phyloP scores from a whole-genome alignment of 2,888 invertebrate species.

The Lepetodrilus schrolli region DNA sequence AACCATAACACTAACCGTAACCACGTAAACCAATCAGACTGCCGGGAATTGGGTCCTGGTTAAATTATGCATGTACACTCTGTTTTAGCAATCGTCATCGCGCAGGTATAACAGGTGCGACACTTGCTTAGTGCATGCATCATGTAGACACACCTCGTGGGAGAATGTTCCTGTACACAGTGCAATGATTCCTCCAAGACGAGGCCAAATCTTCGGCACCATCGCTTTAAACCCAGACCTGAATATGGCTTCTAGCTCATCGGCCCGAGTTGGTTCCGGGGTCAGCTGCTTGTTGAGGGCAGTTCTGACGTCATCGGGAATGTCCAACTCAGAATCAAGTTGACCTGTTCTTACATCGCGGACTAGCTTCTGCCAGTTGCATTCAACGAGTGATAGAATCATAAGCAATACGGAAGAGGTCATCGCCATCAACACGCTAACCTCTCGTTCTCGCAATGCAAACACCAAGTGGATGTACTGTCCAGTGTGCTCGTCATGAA shows the following conservation, averaged over 20 bases:
- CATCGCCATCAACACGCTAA: neutral
- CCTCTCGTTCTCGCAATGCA: neutral
- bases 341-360: neutral
- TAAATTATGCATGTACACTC: too few relatives aligned
- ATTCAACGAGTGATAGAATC: neutral
- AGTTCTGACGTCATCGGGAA: neutral
- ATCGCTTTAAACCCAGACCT: neutral
- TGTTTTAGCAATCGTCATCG: too few relatives aligned
- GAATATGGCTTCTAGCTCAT: neutral
- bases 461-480: slow-evolving; percentile 5
- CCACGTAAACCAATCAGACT: too few relatives aligned
- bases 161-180: neutral
- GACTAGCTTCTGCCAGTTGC: neutral
- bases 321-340: neutral
- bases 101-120: too few relatives aligned
- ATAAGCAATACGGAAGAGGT: neutral
- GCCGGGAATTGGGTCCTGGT: too few relatives aligned
- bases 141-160: neutral
- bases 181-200: neutral
- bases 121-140: too few relatives aligned
- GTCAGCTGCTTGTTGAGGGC: neutral
- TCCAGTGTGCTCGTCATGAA: neutral
- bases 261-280: neutral
- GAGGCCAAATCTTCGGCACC: slow-evolving; percentile 4
- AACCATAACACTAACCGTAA: too few relatives aligned